These are phyloP conservation scores for Amblyjoppa fuscipennis DNA, from an alignment of 2,888 invertebrate genomes.

Conservation along the genomic window DNA sequence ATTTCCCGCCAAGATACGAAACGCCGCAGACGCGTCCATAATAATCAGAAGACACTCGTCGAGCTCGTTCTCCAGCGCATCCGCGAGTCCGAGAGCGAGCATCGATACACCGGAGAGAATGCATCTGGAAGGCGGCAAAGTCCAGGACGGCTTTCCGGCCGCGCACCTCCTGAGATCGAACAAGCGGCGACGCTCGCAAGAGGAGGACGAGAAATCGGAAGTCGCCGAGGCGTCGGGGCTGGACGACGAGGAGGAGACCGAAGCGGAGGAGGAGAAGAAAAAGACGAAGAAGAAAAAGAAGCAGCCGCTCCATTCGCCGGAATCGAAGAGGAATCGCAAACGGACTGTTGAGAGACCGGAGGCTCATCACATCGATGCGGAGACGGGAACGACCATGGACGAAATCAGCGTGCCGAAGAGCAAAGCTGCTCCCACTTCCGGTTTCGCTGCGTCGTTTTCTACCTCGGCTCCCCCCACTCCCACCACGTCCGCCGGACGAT, in stretches of 20 bases:
- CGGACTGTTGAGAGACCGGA: slow-evolving; percentile 50
- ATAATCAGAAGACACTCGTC: slow-evolving; percentile 94
- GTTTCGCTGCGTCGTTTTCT: background rate
- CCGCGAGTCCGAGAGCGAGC: slow-evolving; percentile 89
- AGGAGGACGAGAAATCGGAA: slow-evolving; percentile 65
- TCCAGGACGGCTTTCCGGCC: slow-evolving; percentile 53
- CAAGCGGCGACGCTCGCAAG: slow-evolving; percentile 76
- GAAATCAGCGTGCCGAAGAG: slow-evolving; percentile 23
- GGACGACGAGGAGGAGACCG: slow-evolving; percentile 26
- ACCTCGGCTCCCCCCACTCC: background rate
- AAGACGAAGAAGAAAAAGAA: slow-evolving; percentile 75
- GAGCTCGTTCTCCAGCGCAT: slow-evolving; percentile 92
- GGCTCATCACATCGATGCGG: slow-evolving; percentile 50
- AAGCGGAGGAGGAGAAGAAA: slow-evolving; percentile 13
- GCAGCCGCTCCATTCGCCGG: slow-evolving; percentile 60
- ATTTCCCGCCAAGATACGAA: slow-evolving; percentile 81
- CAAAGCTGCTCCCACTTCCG: slow-evolving; percentile 31
- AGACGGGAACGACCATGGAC: slow-evolving; percentile 39
- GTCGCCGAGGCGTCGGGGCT: slow-evolving; percentile 21
- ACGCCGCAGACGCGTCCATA: slow-evolving; percentile 91
- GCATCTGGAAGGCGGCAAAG: slow-evolving; percentile 47
- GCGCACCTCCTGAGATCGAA: slow-evolving; percentile 74
- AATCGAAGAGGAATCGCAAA: slow-evolving; percentile 60
- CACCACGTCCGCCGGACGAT: slow-evolving; percentile 1
- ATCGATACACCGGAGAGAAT: slow-evolving; percentile 75